Conservation (phyloP, 2,113 vertebrate genomes). For the Osmerus eperlanus region DNA sequence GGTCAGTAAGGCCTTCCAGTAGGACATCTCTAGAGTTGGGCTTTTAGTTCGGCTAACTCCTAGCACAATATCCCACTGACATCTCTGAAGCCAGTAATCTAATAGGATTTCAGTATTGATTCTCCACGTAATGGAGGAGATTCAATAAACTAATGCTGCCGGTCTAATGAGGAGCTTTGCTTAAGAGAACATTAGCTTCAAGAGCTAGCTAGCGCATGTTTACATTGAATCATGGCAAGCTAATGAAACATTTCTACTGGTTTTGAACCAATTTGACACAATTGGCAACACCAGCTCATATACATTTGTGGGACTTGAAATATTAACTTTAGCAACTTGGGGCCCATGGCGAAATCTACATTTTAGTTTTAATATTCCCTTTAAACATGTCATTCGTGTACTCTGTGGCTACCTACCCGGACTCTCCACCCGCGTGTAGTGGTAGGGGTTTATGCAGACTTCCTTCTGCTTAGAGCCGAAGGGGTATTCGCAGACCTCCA, state of each 20-base stretch:
- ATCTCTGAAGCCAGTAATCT: slow-evolving; percentile 60
- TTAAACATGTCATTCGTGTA: not conserved
- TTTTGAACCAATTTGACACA: no score
- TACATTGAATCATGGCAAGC: no score
- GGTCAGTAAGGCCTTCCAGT: slow-evolving; percentile 25
- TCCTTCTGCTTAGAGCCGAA: slow-evolving; percentile 99
- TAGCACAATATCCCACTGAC: slow-evolving; percentile 56
- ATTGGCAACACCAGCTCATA: no score
- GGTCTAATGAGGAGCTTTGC: no score
- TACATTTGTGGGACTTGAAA: no score
- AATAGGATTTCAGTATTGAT: slow-evolving; percentile 69
- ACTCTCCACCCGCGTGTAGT: slow-evolving; percentile 98
- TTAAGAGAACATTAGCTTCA: no score
- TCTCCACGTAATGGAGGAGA: slow-evolving; percentile 54
- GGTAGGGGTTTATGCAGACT: slow-evolving; percentile 99
- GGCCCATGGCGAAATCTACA: no score
- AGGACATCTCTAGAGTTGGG: slow-evolving; percentile 17
- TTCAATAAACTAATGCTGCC: no score
- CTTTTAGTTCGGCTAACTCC: slow-evolving; percentile 31
- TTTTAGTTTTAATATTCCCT: no score
- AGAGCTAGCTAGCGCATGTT: no score
- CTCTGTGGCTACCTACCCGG: slow-evolving; percentile 75
- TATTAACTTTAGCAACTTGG: no score
- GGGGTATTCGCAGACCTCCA: slow-evolving; percentile 98
- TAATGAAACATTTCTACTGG: no score